Evolutionary conservation across 92 coral and sea anemone species (phyloP).

Genomic region (Porites lobata): DNA sequence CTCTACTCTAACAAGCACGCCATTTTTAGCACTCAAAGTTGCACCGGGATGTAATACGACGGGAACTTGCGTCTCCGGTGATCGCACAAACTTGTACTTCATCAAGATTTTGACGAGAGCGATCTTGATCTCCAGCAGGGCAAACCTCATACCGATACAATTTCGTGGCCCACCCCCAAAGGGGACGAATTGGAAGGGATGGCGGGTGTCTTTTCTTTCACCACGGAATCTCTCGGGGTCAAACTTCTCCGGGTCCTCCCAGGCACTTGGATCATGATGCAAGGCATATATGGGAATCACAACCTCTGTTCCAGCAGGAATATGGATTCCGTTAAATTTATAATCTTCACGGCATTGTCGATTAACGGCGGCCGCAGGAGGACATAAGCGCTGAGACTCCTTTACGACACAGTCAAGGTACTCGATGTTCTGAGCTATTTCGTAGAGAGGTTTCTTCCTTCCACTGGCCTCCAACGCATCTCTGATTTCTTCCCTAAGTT

Average conservation of each 20-base stretch:
- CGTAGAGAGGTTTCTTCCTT: conserved; percentile 60
- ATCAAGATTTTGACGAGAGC: conserved; percentile 63
- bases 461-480: conserved; percentile 35
- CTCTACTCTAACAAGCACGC: conserved; percentile 49
- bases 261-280: conserved; percentile 69
- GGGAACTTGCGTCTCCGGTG: conserved; percentile 78
- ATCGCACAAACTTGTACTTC: conserved; percentile 15
- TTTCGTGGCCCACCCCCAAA: conserved; percentile 69
- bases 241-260: conserved; percentile 13
- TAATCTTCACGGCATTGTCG: conserved; percentile 61
- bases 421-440: conserved; percentile 53
- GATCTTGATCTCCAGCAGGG: conserved; percentile 72
- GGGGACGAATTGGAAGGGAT: conserved; percentile 67
- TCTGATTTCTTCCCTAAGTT: conserved; percentile 48
- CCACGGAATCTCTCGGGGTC: conserved; percentile 73
- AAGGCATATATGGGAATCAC: conserved; percentile 61
- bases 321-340: conserved; percentile 49
- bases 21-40: conserved; percentile 53
- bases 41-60: conserved; percentile 47
- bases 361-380: conserved; percentile 49
- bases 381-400: conserved; percentile 65
- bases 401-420: conserved; percentile 77
- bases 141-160: conserved; percentile 48
- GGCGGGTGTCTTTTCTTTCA: conserved; percentile 40
- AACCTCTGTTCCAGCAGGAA: conserved; percentile 63